Evolutionary conservation across 2,888 invertebrate species (phyloP), one percentile per base, ranked within the genome.

Genomic region (Mimas tiliae): DNA sequence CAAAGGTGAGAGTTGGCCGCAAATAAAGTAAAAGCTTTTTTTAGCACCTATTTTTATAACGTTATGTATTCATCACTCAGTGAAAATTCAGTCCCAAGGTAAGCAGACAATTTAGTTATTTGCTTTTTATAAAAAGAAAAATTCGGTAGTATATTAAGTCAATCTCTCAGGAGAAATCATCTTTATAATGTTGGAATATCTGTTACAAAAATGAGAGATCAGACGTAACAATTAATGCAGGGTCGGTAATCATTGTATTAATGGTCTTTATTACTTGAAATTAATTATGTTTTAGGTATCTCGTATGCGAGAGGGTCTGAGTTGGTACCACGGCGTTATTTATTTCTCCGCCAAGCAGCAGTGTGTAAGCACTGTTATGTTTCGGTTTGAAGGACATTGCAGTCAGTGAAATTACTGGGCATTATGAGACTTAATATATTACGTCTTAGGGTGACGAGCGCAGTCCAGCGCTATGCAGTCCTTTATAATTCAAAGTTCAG

Each of bases 111-210:
- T 65, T 58, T 19, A 55, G 64, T 65, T 47, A 65, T 42, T 58
- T 42, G 58, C 12, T 58, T 53, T 64, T 64, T 47, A 47, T 33
- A 65, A 58, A 65, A 65, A 42, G 58, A 58, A 33, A 65, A 48
- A 19, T 53, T 45, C 53, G 58, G 55, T 34, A 9, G 53, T 63
- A 66, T 63, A 66, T 66, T 47, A 55, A 63, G 42, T 16, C 19
- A 19, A 45, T 19, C 19, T 34, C 66, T 62, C 63, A 21, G 12
- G 63, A 53, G 66, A 66, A 66, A 63, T 66, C 62, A 66, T 34
- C 45, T 53, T 14, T 53, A 53, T 45, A 42, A 63, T 45, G 14
- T n/a, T 9, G 9, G n/a, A 27, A 63, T 48, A 48, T 63, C n/a
- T 47, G 33, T 47, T 21, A 58, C 19, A 19, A 7, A 58, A 58